phyloP scores from a whole-genome alignment of 1,140 invertebrate genomes.

The Neotoxoptera formosana region DNA sequence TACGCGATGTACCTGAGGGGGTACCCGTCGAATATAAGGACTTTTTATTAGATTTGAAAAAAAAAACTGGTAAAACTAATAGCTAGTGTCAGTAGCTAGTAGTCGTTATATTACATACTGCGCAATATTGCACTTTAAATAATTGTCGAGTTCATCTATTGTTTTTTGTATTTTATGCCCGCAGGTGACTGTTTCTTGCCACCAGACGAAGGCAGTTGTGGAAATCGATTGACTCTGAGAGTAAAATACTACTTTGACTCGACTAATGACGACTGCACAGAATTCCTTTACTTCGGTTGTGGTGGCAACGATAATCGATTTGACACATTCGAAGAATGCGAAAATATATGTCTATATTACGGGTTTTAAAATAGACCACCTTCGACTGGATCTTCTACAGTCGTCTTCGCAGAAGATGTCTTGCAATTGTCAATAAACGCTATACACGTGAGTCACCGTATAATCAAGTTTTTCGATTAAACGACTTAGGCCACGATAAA shows the following conservation, averaged over 20 bases:
- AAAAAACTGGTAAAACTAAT: not conserved
- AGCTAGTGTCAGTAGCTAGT: not conserved
- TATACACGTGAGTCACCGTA: not conserved
- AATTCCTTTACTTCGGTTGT: constrained; percentile 74
- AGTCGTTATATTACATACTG: no score
- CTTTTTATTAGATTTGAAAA: not conserved
- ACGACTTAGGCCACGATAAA: not conserved
- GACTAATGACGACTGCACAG: constrained; percentile 70
- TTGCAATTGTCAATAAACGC: not conserved
- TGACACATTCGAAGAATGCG: constrained; percentile 64
- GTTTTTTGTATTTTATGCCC: constrained; percentile 58
- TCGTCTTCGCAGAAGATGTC: not conserved
- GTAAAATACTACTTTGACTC: constrained; percentile 81
- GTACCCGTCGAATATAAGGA: not conserved
- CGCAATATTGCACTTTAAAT: not conserved
- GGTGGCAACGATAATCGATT: constrained; percentile 77
- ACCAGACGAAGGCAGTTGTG: constrained; percentile 77
- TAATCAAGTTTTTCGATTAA: not conserved
- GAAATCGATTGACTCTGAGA: constrained; percentile 77
- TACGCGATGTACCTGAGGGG: no score
- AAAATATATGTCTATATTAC: constrained; percentile 65
- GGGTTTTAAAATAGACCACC: not conserved
- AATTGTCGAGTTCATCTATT: constrained; percentile 11
- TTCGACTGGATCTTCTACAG: not conserved
- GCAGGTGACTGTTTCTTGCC: constrained; percentile 80